These are phyloP conservation scores for Syrista parreyssii DNA, from an alignment of 2,888 invertebrate genomes.

Conservation along the genomic window DNA sequence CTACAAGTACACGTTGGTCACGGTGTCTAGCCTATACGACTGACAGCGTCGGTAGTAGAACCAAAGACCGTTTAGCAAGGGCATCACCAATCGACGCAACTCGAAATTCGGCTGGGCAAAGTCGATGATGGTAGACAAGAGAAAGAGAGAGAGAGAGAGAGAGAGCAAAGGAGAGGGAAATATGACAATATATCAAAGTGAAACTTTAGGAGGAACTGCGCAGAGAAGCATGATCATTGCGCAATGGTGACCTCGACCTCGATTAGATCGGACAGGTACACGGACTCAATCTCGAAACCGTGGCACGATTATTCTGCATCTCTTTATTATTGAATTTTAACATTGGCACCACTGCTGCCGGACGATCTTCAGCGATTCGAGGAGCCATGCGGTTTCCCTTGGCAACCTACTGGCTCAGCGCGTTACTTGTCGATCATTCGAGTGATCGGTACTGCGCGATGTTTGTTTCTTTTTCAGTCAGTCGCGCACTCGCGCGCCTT, in stretches of 20 bases:
- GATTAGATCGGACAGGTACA: conserved; percentile 14
- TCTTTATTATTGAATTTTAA: conserved; percentile 10
- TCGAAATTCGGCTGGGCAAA: too few species aligned
- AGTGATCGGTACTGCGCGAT: neutral
- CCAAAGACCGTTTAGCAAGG: too few species aligned
- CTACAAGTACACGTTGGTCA: too few species aligned
- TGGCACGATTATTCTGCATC: neutral
- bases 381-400: neutral
- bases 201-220: neutral
- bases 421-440: neutral
- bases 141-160: too few species aligned
- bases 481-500: neutral
- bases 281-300: conserved; percentile 1
- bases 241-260: conserved; percentile 18
- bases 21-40: too few species aligned
- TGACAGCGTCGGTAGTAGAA: too few species aligned
- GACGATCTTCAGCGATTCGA: neutral
- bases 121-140: too few species aligned
- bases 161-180: too few species aligned
- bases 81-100: too few species aligned
- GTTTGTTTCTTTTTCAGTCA: too few species aligned
- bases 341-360: neutral
- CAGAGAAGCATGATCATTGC: conserved; percentile 8
- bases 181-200: too few species aligned
- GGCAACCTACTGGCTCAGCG: too few species aligned